Percentiles rank a stretch among this genome's conserved stretches.
These are phyloP conservation scores for Chironomus striatipennis DNA, from an alignment of 1,140 invertebrate genomes.

Conservation along the genomic window DNA sequence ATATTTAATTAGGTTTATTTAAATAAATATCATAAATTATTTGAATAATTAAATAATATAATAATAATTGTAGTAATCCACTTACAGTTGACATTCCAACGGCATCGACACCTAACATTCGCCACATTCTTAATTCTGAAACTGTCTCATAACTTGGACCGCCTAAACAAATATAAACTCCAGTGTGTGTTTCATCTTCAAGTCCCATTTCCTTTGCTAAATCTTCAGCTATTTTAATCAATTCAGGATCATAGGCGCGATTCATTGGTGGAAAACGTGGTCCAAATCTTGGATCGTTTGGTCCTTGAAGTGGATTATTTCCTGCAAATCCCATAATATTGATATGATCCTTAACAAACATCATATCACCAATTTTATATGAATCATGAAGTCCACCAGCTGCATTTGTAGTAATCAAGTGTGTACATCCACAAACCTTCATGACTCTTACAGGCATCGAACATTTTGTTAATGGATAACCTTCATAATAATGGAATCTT, in stretches of 20 bases:
- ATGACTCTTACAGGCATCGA: slow-evolving; percentile 84
- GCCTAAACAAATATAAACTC: slow-evolving; percentile 80
- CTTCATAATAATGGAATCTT: slow-evolving; percentile 87
- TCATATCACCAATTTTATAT: slow-evolving; percentile 84
- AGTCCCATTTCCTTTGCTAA: slow-evolving; percentile 66
- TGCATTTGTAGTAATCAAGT: slow-evolving; percentile 81
- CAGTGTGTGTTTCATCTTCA: slow-evolving; percentile 63
- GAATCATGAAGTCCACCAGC: slow-evolving; percentile 77
- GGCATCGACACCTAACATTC: slow-evolving; percentile 78
- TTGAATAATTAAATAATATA: neutral
- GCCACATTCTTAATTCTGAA: slow-evolving; percentile 71
- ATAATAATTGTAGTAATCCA: slow-evolving; percentile 45
- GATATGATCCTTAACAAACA: slow-evolving; percentile 91
- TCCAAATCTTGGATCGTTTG: slow-evolving; percentile 84
- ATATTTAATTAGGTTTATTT: slow-evolving; percentile 1
- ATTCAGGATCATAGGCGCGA: slow-evolving; percentile 63
- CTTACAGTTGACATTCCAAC: slow-evolving; percentile 88
- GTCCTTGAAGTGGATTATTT: slow-evolving; percentile 78
- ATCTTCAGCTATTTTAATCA: slow-evolving; percentile 62
- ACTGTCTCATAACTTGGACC: slow-evolving; percentile 87
- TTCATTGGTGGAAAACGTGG: slow-evolving; percentile 80
- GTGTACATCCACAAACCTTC: slow-evolving; percentile 76
- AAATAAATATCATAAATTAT: neutral
- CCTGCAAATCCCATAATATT: slow-evolving; percentile 83
- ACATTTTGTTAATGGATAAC: slow-evolving; percentile 84